Evolutionary conservation across 2,113 vertebrate genomes (phyloP), one percentile per base, ranked within the genome.

Genomic region (Epinephelus cyanopodus): DNA sequence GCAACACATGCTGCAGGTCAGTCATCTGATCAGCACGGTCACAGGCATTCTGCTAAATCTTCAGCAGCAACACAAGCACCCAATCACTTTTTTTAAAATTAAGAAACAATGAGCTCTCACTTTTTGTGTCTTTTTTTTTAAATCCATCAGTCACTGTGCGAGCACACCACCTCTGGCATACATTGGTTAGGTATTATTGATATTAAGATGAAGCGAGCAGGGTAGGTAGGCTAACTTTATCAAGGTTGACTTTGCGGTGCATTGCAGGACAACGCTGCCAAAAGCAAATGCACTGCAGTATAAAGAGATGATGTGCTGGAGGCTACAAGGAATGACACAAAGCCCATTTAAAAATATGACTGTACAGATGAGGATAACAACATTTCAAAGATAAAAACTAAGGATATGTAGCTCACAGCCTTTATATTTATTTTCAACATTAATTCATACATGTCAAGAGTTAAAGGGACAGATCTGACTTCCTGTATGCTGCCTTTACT

Each of bases 11-110:
- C 81, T 87, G 68, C 57, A 90, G 86, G 70, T 87, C 90, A 71
- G 79, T 93, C 93, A 92, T 87, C 77, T 90, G 89, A 91, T 69
- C 77, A 82, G 56, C 25, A 68, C 27, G 58, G 68, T 82, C 52
- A 73, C 81, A 86, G 33, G 67, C 52, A 67, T 52, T 75, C 53
- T 73, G 50, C 48, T 48, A 53, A 57, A 85, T 76, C 77, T 77
- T 67, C 73, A 75, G 25, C 73, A 75, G n/a, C 62, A 75, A 17
- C 53, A 69, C 18, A 64, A 71, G 33, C 9, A 56, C 47, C 14
- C 11, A 60, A 78, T 52, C 15, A 64, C 11, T 12, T 8, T 57
- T 21, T 75, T 9, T 21, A 33, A 2, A 15, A 56, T 54, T 29
- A 19, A 18, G 9, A 13, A 50, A 67, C 29, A 48, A 7, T 14